These are phyloP conservation scores for Hipparchia sbordonii DNA, from an alignment of 2,888 invertebrate species.

Conservation along the genomic window DNA sequence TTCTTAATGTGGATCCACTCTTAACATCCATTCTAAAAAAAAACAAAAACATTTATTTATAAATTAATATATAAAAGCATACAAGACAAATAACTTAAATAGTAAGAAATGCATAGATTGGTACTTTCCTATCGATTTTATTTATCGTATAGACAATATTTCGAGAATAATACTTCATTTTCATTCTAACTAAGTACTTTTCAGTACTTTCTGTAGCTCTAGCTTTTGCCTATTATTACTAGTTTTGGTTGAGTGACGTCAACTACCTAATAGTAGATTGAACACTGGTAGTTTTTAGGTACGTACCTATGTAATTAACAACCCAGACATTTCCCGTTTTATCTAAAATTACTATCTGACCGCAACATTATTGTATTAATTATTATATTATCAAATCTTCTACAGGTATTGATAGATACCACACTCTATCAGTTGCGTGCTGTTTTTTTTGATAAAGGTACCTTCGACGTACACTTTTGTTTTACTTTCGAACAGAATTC, in stretches of 20 bases:
- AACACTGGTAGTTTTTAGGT: no score
- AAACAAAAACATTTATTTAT: slow-evolving; percentile 79
- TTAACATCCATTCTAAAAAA: no score
- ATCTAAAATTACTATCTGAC: slow-evolving; percentile 15
- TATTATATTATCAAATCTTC: slow-evolving; percentile 39
- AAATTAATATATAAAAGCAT: slow-evolving; percentile 80
- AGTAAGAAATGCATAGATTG: slow-evolving; percentile 79
- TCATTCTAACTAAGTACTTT: neutral
- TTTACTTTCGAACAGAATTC: slow-evolving; percentile 6
- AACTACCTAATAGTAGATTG: no score
- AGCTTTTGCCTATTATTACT: no score
- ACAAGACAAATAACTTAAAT: slow-evolving; percentile 71
- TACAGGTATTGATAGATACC: slow-evolving; percentile 32
- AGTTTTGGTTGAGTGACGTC: no score
- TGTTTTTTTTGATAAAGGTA: slow-evolving; percentile 37
- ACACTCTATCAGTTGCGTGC: slow-evolving; percentile 29
- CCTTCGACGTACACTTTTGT: slow-evolving; percentile 7
- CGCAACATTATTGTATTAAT: slow-evolving; percentile 32
- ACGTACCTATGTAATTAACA: neutral
- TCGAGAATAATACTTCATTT: slow-evolving; percentile 57
- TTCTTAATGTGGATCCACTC: no score
- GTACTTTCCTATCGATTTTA: slow-evolving; percentile 64
- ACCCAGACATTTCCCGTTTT: neutral
- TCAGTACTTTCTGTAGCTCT: no score
- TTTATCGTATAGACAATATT: slow-evolving; percentile 53